Percentiles rank a stretch among this genome's conserved stretches.
Conservation (phyloP, 2,113 vertebrate genomes). For the Hemicordylus capensis region DNA sequence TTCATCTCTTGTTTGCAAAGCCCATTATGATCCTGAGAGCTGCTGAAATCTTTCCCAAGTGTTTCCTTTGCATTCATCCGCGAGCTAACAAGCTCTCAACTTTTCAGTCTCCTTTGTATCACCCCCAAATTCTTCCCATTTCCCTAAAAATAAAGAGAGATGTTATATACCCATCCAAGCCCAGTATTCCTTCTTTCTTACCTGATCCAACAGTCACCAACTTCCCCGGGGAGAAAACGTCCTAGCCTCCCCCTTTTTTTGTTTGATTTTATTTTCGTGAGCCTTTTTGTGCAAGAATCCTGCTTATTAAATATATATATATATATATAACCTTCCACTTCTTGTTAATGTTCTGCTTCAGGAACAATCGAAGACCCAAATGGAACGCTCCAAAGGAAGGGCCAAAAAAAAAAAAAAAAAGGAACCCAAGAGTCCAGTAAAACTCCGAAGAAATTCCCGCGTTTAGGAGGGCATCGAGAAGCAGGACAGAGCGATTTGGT, state of each 20-base stretch:
- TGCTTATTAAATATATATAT: constrained; percentile 1
- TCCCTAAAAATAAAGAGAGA: no score
- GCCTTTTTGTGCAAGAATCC: not conserved
- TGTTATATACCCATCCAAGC: not conserved
- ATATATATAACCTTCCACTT: not conserved
- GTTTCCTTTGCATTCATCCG: not conserved
- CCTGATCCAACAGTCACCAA: constrained; percentile 61
- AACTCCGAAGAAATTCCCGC: constrained; percentile 49
- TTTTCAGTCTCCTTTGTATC: constrained; percentile 33
- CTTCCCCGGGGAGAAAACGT: constrained; percentile 31
- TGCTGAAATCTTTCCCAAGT: constrained; percentile 12
- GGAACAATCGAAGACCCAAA: not conserved
- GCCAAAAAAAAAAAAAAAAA: rapidly evolving
- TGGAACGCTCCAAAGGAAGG: not conserved
- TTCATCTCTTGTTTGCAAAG: constrained; percentile 18
- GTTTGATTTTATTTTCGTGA: not conserved
- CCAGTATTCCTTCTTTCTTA: constrained; percentile 41
- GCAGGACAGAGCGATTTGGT: constrained; percentile 5
- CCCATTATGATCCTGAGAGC: constrained; percentile 1
- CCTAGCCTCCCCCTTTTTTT: not conserved
- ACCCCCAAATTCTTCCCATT: not conserved
- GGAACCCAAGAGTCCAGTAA: constrained; percentile 17
- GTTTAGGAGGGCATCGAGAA: constrained; percentile 23
- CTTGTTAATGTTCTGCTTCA: not conserved
- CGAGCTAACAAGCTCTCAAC: constrained; percentile 43